These are phyloP conservation scores for Archocentrus centrarchus DNA, from an alignment of 2,113 vertebrate genomes.

Conservation along the genomic window DNA sequence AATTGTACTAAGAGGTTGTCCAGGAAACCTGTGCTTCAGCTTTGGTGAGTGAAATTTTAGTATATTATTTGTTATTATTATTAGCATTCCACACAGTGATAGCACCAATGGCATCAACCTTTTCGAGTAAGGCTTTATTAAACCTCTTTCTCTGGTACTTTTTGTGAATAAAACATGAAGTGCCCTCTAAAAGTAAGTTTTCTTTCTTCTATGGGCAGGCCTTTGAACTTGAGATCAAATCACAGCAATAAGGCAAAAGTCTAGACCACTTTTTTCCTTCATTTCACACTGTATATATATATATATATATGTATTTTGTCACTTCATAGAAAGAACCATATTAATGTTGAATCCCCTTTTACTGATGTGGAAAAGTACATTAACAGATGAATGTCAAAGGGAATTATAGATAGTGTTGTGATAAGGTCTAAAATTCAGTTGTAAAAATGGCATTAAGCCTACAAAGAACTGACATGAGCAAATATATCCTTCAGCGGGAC, in stretches of 20 bases:
- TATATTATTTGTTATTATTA: too few relatives aligned
- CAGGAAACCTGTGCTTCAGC: too few relatives aligned
- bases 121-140: not conserved
- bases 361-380: not conserved
- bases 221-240: not conserved
- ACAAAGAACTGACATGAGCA: too few relatives aligned
- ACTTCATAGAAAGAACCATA: too few relatives aligned
- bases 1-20: too few relatives aligned
- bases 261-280: not conserved
- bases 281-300: too few relatives aligned
- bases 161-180: slow-evolving; percentile 5
- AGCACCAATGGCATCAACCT: not conserved
- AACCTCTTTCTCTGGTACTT: not conserved
- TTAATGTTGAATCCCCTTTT: not conserved
- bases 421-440: not conserved
- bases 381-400: not conserved
- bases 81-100: not conserved
- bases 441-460: too few relatives aligned
- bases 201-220: not conserved
- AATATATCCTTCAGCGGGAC: too few relatives aligned
- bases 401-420: not conserved
- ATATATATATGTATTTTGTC: not conserved
- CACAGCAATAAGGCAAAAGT: not conserved
- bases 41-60: too few relatives aligned
- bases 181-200: not conserved